A percentile compares a stretch with the other conserved stretches of the same genome.
Evolutionary conservation across 2,888 invertebrate genomes (phyloP).

Genomic region (Adela reaumurella): DNA sequence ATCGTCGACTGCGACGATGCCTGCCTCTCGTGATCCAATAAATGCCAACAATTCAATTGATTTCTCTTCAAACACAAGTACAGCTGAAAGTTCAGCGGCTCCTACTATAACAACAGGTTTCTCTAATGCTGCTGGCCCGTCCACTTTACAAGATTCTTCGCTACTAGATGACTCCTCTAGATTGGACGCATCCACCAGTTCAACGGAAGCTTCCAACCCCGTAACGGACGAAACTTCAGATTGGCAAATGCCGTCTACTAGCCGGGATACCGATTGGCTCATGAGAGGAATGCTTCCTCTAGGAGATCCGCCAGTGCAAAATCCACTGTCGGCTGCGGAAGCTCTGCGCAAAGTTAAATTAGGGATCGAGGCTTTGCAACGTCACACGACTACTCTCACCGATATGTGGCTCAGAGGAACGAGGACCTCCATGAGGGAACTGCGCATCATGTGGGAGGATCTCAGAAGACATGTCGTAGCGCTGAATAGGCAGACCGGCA

Average conservation of each 20-base stretch:
- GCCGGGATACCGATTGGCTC: neutral
- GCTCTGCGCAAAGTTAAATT: conserved; percentile 36
- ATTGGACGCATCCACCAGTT: neutral
- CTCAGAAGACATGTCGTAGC: conserved; percentile 57
- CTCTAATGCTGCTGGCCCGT: too few species aligned
- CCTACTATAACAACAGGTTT: too few species aligned
- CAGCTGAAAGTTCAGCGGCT: too few species aligned
- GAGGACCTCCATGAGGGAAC: conserved; percentile 48
- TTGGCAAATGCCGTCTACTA: neutral
- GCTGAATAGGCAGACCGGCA: conserved; percentile 45
- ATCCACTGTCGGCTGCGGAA: conserved; percentile 28
- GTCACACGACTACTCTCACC: conserved; percentile 32
- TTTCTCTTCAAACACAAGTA: too few species aligned
- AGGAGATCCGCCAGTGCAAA: neutral
- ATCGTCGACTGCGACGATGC: too few species aligned
- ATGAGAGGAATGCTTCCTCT: neutral
- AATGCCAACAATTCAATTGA: too few species aligned
- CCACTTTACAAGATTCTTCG: too few species aligned
- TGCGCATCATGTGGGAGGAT: conserved; percentile 63
- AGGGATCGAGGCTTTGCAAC: conserved; percentile 35
- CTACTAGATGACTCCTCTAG: too few species aligned
- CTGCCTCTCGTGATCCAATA: too few species aligned
- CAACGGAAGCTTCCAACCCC: neutral
- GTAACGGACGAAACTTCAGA: neutral
- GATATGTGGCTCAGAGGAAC: conserved; percentile 41